A percentile compares a stretch with the other conserved stretches of the same genome.
Conservation (phyloP, 2,113 vertebrate genomes). For the Sander vitreus region DNA sequence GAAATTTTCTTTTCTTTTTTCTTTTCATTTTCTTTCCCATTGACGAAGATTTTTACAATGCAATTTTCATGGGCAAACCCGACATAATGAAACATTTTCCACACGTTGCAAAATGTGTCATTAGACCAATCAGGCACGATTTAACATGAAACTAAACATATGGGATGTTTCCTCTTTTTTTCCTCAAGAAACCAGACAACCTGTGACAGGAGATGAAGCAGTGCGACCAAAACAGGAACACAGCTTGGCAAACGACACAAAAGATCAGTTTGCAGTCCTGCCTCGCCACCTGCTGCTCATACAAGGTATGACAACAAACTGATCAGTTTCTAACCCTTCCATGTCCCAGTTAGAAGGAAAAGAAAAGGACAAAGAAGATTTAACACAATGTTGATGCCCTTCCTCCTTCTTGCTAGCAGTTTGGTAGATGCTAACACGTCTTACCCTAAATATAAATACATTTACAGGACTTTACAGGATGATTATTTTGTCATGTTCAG, state of each 20-base stretch:
- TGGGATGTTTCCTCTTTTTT: not conserved
- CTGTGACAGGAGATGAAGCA: constrained; percentile 3
- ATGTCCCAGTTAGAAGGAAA: not conserved
- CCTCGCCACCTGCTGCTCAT: constrained; percentile 60
- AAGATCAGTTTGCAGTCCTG: constrained; percentile 28
- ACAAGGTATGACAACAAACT: constrained; percentile 14
- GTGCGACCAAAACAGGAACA: not conserved
- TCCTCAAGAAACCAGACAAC: not conserved
- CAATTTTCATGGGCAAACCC: not conserved
- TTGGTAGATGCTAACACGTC: not conserved
- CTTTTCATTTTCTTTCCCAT: not conserved
- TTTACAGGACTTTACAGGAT: not conserved
- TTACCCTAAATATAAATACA: not conserved
- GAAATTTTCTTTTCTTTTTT: too few relatives aligned
- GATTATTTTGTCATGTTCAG: not conserved
- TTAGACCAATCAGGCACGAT: not conserved
- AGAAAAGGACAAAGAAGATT: not conserved
- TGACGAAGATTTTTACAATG: not conserved
- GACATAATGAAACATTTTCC: not conserved
- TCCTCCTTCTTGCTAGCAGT: not conserved
- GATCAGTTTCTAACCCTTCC: too few relatives aligned
- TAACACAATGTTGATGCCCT: not conserved
- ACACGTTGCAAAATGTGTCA: not conserved
- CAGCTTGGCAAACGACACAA: not conserved
- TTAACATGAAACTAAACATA: not conserved